Conservation (phyloP, 2,888 invertebrate species). For the Microctonus aethiopoides region DNA sequence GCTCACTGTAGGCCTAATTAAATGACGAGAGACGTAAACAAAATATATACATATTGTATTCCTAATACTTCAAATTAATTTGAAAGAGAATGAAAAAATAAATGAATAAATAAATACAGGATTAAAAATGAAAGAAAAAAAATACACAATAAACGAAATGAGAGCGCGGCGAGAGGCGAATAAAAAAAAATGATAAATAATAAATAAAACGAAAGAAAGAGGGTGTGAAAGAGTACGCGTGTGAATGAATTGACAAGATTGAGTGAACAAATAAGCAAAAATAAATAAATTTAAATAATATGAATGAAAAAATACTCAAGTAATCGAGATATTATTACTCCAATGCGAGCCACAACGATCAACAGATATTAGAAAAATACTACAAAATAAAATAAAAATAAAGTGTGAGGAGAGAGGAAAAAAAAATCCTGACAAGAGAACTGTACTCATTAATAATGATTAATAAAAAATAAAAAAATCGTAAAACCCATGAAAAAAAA, state of each 20-base stretch:
- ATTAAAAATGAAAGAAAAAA: conserved; percentile 4
- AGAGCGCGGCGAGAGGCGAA: background rate
- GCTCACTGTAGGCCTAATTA: conserved; percentile 66
- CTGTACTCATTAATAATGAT: conserved; percentile 20
- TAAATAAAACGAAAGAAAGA: background rate
- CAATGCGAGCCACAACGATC: conserved; percentile 55
- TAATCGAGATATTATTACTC: conserved; percentile 44
- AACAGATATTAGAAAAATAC: conserved; percentile 42
- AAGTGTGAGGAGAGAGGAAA: background rate
- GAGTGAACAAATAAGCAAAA: conserved; percentile 28
- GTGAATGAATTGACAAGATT: conserved; percentile 28
- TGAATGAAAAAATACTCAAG: conserved; percentile 22
- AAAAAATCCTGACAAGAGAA: conserved; percentile 12
- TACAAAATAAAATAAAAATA: conserved; percentile 34
- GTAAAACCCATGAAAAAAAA: conserved; percentile 24
- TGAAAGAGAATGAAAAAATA: background rate
- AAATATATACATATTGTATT: conserved; percentile 32
- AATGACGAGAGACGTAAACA: conserved; percentile 43
- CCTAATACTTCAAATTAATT: background rate
- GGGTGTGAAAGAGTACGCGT: conserved; percentile 34
- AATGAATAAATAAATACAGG: conserved; percentile 5
- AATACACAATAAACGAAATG: conserved; percentile 4
- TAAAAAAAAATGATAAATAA: background rate
- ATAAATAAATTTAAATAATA: background rate
- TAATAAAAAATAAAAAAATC: conserved; percentile 19